phyloP scores from a whole-genome alignment of 2,888 invertebrate species.

The Tethea ocularis region DNA sequence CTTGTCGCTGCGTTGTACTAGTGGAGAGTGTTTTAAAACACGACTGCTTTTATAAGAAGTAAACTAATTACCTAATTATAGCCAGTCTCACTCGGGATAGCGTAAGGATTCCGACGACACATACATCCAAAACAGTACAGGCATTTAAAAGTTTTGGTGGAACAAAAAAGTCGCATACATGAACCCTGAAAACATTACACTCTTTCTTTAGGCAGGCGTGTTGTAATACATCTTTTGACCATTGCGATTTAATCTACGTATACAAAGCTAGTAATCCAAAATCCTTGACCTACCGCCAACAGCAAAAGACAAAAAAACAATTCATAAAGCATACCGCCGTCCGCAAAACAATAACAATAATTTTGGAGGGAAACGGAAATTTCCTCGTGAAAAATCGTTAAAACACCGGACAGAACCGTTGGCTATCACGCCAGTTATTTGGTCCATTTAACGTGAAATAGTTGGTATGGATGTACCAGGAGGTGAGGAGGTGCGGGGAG shows the following conservation, averaged over 20 bases:
- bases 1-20: no score
- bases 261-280: background rate
- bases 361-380: constrained; percentile 66
- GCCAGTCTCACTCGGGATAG: no score
- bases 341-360: constrained; percentile 64
- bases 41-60: no score
- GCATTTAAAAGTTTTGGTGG: no score
- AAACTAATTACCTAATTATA: no score
- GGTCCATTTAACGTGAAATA: constrained; percentile 81
- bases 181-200: no score
- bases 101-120: no score
- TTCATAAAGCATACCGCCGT: background rate
- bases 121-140: no score
- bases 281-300: background rate
- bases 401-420: constrained; percentile 61
- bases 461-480: constrained; percentile 45
- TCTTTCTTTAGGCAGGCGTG: no score
- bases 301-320: background rate
- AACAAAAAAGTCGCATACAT: no score
- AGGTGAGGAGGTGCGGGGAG: constrained; percentile 40
- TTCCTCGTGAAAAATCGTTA: constrained; percentile 68
- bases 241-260: background rate
- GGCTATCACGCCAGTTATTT: constrained; percentile 71
- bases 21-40: no score
- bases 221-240: no score